These are phyloP conservation scores for Erebia ligea DNA, from an alignment of 2,888 invertebrate species.

Conservation along the genomic window DNA sequence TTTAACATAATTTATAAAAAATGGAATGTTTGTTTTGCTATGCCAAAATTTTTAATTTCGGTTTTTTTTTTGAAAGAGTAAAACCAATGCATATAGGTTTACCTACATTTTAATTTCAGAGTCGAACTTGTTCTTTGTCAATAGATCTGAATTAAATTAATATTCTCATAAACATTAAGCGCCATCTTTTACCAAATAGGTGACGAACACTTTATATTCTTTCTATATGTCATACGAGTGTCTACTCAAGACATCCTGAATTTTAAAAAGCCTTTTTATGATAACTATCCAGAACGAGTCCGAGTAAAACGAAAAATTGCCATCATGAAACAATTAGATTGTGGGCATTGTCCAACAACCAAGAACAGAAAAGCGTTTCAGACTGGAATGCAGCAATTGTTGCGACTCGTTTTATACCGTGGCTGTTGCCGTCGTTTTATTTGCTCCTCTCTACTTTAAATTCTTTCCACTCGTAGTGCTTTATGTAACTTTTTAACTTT, in stretches of 20 bases:
- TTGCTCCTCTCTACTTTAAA: conserved; percentile 70
- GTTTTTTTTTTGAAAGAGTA: not conserved
- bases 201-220: not conserved
- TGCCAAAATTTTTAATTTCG: not conserved
- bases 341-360: conserved; percentile 47
- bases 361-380: conserved; percentile 53
- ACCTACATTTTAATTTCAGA: not conserved
- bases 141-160: not conserved
- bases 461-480: conserved; percentile 69
- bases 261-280: not conserved
- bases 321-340: conserved; percentile 35
- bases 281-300: not conserved
- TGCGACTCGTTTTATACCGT: conserved; percentile 66
- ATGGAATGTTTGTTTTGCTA: not conserved
- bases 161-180: no score
- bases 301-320: conserved; percentile 26
- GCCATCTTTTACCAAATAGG: not conserved
- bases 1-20: conserved; percentile 45
- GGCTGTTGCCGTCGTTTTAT: conserved; percentile 65
- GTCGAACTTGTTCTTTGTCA: not conserved
- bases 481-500: conserved; percentile 69
- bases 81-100: not conserved
- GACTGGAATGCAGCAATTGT: conserved; percentile 77
- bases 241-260: not conserved
- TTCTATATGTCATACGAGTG: not conserved